Conservation (phyloP, 2,113 vertebrate species). For the Spilogale gracilis region DNA sequence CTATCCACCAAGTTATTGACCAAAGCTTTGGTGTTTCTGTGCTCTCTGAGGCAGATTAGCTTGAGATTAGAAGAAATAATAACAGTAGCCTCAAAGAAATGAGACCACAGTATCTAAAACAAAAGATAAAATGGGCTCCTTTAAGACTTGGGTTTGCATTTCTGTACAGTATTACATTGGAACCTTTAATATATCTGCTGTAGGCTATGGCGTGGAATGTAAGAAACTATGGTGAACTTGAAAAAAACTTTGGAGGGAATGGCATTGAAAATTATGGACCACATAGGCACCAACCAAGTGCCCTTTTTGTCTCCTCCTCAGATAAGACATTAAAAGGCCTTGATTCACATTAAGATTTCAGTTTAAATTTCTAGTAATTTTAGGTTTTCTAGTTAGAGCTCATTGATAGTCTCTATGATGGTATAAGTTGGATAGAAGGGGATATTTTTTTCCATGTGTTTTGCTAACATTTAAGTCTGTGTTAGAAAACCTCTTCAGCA, state of each 20-base stretch:
- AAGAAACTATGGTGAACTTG: background rate
- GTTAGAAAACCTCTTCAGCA: slow-evolving; percentile 6
- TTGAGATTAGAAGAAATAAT: slow-evolving; percentile 35
- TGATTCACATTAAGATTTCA: slow-evolving; percentile 37
- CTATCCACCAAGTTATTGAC: background rate
- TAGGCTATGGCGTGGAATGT: background rate
- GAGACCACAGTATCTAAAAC: background rate
- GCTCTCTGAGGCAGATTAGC: slow-evolving; percentile 19
- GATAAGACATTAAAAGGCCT: background rate
- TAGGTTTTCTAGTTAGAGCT: slow-evolving; percentile 44
- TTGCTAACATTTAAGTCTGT: slow-evolving; percentile 25
- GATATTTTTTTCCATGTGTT: background rate
- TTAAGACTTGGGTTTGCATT: slow-evolving; percentile 1
- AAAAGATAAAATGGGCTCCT: slow-evolving; percentile 7
- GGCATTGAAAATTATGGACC: background rate
- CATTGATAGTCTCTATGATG: background rate
- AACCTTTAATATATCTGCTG: background rate
- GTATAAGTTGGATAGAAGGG: background rate
- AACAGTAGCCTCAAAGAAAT: slow-evolving; percentile 5
- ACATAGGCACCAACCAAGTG: background rate
- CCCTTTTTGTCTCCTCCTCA: background rate
- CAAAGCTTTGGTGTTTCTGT: background rate
- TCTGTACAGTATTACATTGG: background rate
- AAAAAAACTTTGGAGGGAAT: slow-evolving; percentile 7
- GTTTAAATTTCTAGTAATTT: slow-evolving; percentile 55